Evolutionary conservation across 2,113 vertebrate genomes (phyloP), one percentile per base, ranked within the genome.

Genomic region (Macquaria ambigua): DNA sequence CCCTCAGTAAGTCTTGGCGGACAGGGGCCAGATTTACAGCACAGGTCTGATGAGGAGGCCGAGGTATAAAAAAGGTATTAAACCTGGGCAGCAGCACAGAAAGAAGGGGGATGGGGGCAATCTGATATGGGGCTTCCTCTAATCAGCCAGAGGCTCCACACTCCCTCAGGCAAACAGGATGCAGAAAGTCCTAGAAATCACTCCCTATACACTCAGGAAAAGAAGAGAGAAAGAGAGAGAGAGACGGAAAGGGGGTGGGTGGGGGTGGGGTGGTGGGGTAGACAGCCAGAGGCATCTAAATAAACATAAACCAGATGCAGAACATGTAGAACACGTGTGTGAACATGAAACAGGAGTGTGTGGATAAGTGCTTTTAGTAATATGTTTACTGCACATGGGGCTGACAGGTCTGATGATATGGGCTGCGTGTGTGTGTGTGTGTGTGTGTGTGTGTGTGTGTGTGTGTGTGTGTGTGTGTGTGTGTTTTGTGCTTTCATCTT

Each of bases 61-160:
- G 59, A 39, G 70, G 79, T 71, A 89, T 81, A 84, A 74, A 64
- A 64, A 82, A 83, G 16, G 25, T 89, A 90, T 89, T 86, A 89
- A 89, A 91, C 69, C 73, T 74, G 85, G 46, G 78, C 76, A 72
- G 66, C 76, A 41, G 74, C 46, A 64, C 11, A 73, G 41, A 58
- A 31, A 55, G 61, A 46, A 34, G 74, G 50, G 56, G 81, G 64
- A 3, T 23, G 72, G 84, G 46, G 28, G 90, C 82, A 92, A 92
- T 89, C 80, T 81, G 91, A 94, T 93, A 91, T 39, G 41, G 79
- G 77, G 88, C 76, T 90, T 90, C 91, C 85, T 94, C 82, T 91
- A 93, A 95, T 95, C 94, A 95, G 92, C 92, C 94, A 91, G 87
- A 76, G 93, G 94, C 94, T 90, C 88, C 83, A 74, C 77, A 85